Conservation (phyloP, 2,797 vertebrate species). For the Chaetophractus vellerosus region DNA sequence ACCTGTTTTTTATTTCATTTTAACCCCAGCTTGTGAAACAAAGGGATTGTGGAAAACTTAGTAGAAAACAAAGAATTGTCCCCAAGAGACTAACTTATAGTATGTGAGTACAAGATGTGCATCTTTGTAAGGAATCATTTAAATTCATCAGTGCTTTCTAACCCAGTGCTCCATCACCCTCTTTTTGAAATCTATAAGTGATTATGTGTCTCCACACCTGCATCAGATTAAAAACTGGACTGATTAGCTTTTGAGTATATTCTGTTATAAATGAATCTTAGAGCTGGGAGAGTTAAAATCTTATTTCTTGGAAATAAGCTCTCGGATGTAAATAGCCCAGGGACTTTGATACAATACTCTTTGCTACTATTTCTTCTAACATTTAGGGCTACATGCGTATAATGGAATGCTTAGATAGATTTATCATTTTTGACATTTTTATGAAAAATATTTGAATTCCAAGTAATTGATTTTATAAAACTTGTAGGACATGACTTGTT, state of each 20-base stretch:
- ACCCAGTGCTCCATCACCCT: background rate
- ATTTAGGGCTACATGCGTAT: background rate
- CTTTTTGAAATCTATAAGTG: background rate
- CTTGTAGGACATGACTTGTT: background rate
- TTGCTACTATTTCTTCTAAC: background rate
- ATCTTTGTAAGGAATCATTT: background rate
- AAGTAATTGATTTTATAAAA: slow-evolving; percentile 31
- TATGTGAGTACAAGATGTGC: background rate
- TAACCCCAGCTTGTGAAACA: background rate
- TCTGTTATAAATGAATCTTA: slow-evolving; percentile 39
- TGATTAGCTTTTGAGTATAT: background rate
- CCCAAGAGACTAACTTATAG: background rate
- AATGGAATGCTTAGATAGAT: background rate
- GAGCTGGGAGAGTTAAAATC: background rate
- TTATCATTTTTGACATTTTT: slow-evolving; percentile 31
- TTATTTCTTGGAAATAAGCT: background rate
- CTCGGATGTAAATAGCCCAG: background rate
- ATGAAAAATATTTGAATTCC: slow-evolving; percentile 46
- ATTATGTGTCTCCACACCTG: background rate
- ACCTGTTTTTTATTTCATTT: background rate
- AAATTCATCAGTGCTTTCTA: background rate
- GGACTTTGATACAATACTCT: background rate
- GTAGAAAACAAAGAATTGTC: background rate
- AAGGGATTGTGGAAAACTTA: slow-evolving; percentile 10
- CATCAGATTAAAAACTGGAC: background rate